These are phyloP conservation scores for Catharus fuscescens DNA, from an alignment of 2,113 vertebrate genomes.

Conservation along the genomic window DNA sequence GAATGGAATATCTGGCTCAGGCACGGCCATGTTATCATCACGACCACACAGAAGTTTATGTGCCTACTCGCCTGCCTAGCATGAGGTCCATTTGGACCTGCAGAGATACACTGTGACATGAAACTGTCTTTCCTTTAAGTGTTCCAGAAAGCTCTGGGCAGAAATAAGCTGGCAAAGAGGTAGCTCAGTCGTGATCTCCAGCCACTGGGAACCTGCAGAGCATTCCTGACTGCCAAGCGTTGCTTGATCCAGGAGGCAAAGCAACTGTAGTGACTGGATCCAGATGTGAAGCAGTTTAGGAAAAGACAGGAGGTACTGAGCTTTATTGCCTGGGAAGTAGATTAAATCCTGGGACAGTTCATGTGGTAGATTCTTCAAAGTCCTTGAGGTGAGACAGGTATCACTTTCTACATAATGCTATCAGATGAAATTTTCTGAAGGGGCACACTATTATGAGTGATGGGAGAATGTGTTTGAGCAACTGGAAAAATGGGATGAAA, in stretches of 20 bases:
- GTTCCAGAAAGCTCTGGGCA: neutral
- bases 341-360: neutral
- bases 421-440: neutral
- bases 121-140: neutral
- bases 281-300: neutral
- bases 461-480: neutral
- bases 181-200: neutral
- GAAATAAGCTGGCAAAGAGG: neutral
- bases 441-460: neutral
- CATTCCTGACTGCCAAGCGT: neutral
- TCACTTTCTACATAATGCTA: neutral
- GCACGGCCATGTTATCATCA: constrained; percentile 2
- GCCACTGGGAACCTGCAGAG: neutral
- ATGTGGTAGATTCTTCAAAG: neutral
- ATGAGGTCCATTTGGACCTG: neutral
- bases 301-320: neutral
- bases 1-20: constrained; percentile 7
- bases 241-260: neutral
- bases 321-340: neutral
- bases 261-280: neutral
- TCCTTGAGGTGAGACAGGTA: neutral
- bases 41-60: neutral
- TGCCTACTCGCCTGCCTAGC: neutral
- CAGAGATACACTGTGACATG: neutral
- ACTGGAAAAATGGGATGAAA: neutral